Evolutionary conservation across 64 coral and sea anemone species (phyloP), one percentile per base, ranked within the genome.

Genomic region (Orbicella faveolata): DNA sequence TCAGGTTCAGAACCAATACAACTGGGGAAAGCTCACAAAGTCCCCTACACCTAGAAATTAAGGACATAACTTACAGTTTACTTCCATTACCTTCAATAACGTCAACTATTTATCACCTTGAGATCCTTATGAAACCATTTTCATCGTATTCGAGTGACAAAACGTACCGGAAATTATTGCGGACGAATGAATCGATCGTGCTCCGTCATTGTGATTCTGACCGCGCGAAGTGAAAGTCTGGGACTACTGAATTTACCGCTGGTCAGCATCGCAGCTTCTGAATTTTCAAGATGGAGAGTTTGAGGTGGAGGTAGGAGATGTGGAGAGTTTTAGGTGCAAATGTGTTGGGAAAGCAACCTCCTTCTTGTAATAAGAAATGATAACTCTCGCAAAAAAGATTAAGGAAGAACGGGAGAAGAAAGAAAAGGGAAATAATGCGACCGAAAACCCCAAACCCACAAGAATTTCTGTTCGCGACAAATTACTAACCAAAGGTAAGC

Each of bases 301-400:
- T 23, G 48, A 81, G 16, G 52, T 18, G 65, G 9, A 67, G 80
- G 10, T 16, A n/a, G 76, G 51, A n/a, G 65, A 14, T 64, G 61
- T 21, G 79, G 52, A 86, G 62, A 88, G 21, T 63, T 44, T 75
- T 10, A 26, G 21, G 77, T 36, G 82, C 73, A 83, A 79, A 53
- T 88, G 61, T 86, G 61, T 52, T 63, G 20, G 33, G 18, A 84
- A 86, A 34, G 21, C 25, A 30, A 39, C 78, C 74, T 66, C 33
- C 52, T 72, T 36, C 62, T 88, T 34, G 74, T 2, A 57, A 7
- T 78, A 90, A 89, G 83, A 83, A 20, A 96, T 99, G 97, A 99
- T 99, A 67, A 99, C 97, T 61, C 90, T 99, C 55, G 86, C 97
- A 21, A 99, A 99, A 69, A 99, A 99, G 88, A 99, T 99, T 79